Base-by-base conservation (phyloP, 2,888 invertebrate species). In the Fragum fragum region DNA sequence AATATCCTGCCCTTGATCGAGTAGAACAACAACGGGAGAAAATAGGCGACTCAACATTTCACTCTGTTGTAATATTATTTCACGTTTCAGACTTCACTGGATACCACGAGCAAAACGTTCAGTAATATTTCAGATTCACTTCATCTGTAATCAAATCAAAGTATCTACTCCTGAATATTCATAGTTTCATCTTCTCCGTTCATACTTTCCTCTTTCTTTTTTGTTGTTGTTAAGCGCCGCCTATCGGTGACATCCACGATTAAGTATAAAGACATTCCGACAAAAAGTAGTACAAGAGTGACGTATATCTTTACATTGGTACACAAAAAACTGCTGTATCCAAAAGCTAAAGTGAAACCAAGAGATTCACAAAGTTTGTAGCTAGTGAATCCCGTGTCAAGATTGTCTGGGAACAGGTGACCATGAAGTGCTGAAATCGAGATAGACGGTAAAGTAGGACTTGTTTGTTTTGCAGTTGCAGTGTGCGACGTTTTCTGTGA, bases 331-430 rank as follows among this genome's bases (percentile, higher is more conserved):
- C 97, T 97, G 57, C 97, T 97, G 76, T 97, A 96, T 0, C 96
- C 96, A 90, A 98, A 98, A 0, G 97, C 97, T 73, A 98, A 96
- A 18, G 98, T 98, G 79, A 98, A 98, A 71, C 98, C 98, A 0
- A 97, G 96, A 0, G 98, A 97, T 94, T 98, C 98, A 98, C 98
- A 98, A 69, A 98, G 72, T 23, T 86, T 79, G 78, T 87, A 88
- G 63, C 85, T 86, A 7, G 86, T 84, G 47, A 88, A 88, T 0
- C 87, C 88, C 16, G 88, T 66, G 26, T 88, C 88, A 0, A 88
- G 77, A 9, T 85, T 83, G 14, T 85, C 79, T 1, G 81, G 80
- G 73, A 90, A 88, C 28, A 90, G 63, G 59, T 76, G 86, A 0
- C 90, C 89, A 63, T 88, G 88, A 23, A 87, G 76, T 9, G 88